phyloP scores from a whole-genome alignment of 37 sponge, comb jelly and placozoan species.

The Chondrosia reniformis region DNA sequence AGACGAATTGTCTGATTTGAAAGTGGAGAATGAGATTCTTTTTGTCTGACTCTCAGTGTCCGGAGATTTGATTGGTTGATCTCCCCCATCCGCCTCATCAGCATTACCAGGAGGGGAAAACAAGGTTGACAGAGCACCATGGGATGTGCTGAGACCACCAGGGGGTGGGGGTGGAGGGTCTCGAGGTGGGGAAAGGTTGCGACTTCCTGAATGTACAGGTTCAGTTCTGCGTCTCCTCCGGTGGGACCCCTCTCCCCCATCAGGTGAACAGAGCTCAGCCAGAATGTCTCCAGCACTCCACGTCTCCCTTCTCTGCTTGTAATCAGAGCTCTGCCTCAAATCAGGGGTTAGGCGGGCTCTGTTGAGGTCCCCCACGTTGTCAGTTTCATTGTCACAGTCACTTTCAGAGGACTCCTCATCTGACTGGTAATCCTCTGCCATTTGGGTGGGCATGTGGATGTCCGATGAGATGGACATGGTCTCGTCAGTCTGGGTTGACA shows the following conservation, averaged over 20 bases:
- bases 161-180: constrained; percentile 19
- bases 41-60: neutral
- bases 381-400: neutral
- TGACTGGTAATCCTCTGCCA: neutral
- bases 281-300: neutral
- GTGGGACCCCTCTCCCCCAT: too few species aligned
- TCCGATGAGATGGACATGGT: neutral
- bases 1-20: neutral
- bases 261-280: neutral
- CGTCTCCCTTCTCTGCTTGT: neutral
- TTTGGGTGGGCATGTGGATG: neutral
- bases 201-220: neutral
- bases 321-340: too few species aligned
- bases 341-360: neutral
- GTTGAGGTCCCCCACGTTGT: too few species aligned
- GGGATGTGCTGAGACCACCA: neutral
- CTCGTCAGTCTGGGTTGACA: neutral
- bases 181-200: constrained; percentile 8
- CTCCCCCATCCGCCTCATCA: neutral
- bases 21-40: neutral
- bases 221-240: neutral
- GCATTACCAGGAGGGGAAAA: neutral
- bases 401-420: neutral
- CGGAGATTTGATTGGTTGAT: neutral
- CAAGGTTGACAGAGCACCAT: neutral